Evolutionary conservation across 2,888 invertebrate genomes (phyloP), one percentile per base, ranked within the genome.

Genomic region (Nomada hirtipes): DNA sequence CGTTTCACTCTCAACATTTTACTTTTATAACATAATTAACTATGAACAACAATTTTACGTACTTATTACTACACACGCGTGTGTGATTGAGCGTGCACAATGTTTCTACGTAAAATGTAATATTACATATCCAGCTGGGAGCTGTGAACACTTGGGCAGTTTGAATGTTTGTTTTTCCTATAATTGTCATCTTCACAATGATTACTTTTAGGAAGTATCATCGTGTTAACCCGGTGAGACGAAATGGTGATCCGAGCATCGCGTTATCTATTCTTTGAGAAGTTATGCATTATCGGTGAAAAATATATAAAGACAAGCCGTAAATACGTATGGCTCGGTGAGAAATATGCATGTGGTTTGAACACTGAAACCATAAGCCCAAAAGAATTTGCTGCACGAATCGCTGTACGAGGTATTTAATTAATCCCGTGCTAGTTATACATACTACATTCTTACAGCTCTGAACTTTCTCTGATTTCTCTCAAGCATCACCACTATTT

Each of bases 91-190:
- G 63, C 63, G 50, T 61, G 50, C 68, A 67, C 79, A 80, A 68
- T 81, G 77, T 76, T 84, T 88, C 83, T 89, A 91, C 91, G 87
- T 88, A 89, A 90, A 89, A 87, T 85, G 85, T 90, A 92, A 89
- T 91, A 86, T 80, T 89, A 36, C 36, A 36, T 36, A 89, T 89
- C 86, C 89, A 88, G 84, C 86, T 86, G 85, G 83, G 89, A 89
- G 90, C 90, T 89, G 90, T 92, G 92, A 93, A 93, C 92, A 93
- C 93, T 92, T 91, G 91, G 93, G 92, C 91, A 93, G 92, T 93
- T 92, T 91, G 87, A 90, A 90, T 91, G 11, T 47, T 87, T 91
- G 11, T 47, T 87, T 89, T 90, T 85, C 74, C 89, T 63, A 26
- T 76, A 76, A 84, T 84, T 76, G 60, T 80, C 74, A 70, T 53